phyloP scores from a whole-genome alignment of 2,797 vertebrate species.

The Lithobates sylvaticus region DNA sequence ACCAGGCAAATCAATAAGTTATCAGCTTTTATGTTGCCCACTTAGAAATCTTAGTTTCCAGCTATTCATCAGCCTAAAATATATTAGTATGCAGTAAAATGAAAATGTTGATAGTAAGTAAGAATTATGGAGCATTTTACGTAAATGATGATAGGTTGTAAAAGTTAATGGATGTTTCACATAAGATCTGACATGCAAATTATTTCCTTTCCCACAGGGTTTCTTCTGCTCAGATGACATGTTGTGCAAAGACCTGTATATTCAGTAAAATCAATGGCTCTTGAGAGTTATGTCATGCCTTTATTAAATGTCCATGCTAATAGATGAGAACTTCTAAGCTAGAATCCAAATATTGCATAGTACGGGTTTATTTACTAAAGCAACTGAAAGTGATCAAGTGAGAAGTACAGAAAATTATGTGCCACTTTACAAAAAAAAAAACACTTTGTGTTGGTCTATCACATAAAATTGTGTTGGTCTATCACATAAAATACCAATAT shows the following conservation, averaged over 20 bases:
- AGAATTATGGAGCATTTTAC: conserved; percentile 27
- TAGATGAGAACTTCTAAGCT: conserved; percentile 7
- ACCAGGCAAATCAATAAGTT: neutral
- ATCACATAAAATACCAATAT: too few species aligned
- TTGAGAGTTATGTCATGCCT: conserved; percentile 7
- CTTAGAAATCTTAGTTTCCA: neutral
- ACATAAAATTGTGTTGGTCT: too few species aligned
- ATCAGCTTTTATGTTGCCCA: neutral
- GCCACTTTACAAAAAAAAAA: too few species aligned
- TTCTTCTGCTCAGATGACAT: conserved; percentile 40
- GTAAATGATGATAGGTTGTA: conserved; percentile 32
- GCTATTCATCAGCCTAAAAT: conserved; percentile 7
- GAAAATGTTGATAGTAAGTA: neutral
- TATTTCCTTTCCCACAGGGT: conserved; percentile 16
- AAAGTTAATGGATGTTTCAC: conserved; percentile 43
- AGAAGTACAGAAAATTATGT: too few species aligned
- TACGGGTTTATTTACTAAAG: neutral
- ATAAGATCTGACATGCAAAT: conserved; percentile 36
- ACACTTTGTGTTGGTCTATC: too few species aligned
- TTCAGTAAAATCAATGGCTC: conserved; percentile 24
- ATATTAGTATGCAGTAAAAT: conserved; percentile 8
- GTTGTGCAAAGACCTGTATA: conserved; percentile 27
- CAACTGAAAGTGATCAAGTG: neutral
- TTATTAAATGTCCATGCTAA: conserved; percentile 23
- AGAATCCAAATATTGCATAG: neutral